These are phyloP conservation scores for Puntigrus tetrazona DNA, from an alignment of 2,113 vertebrate species.

Conservation along the genomic window DNA sequence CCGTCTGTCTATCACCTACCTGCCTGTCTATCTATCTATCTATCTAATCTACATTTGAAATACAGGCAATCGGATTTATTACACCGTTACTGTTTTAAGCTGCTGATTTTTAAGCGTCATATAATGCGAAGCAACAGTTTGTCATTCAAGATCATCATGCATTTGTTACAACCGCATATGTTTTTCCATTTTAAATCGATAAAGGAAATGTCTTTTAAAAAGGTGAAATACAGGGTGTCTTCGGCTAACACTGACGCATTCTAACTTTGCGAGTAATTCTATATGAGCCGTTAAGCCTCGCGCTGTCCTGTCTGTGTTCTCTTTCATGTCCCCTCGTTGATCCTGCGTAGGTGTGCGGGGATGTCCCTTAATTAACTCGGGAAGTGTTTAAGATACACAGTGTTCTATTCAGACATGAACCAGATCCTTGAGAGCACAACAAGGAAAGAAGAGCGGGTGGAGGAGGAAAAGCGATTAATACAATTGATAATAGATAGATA, in stretches of 20 bases:
- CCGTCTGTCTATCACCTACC: too few species aligned
- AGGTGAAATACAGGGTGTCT: neutral
- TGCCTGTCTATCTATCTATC: neutral
- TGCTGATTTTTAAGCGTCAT: neutral
- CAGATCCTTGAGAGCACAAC: slow-evolving; percentile 9
- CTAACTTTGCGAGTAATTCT: slow-evolving; percentile 14
- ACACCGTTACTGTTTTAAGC: neutral
- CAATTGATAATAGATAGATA: too few species aligned
- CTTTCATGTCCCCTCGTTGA: neutral
- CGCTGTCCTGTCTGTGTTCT: neutral
- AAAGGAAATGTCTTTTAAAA: neutral
- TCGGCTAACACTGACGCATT: neutral
- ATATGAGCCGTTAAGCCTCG: slow-evolving; percentile 13
- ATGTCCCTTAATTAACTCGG: neutral
- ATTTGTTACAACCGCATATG: neutral
- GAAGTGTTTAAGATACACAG: neutral
- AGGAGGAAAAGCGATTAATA: neutral
- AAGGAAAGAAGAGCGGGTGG: neutral
- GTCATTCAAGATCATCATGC: neutral
- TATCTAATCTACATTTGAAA: neutral
- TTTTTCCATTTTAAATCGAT: neutral
- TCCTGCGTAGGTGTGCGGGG: neutral
- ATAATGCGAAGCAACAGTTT: neutral
- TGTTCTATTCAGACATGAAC: slow-evolving; percentile 16
- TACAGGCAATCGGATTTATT: neutral